Base-by-base conservation (phyloP, 2,113 vertebrate genomes). In the Pardalotus punctatus region DNA sequence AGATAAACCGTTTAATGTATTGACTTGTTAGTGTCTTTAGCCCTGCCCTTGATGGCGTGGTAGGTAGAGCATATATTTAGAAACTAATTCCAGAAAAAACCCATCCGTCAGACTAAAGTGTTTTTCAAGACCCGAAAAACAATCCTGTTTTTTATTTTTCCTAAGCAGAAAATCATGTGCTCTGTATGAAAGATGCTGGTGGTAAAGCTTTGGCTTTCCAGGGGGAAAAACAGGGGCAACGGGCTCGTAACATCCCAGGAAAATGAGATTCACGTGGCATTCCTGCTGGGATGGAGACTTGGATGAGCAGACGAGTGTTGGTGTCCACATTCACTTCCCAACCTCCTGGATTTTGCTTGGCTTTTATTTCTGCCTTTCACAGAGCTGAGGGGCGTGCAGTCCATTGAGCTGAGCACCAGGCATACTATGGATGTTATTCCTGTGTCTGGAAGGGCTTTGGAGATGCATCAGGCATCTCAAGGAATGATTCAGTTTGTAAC, bases 11-110 rank as follows among this genome's bases (percentile, higher is more conserved):
- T 88, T 93, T 94, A 95, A 90, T 71, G 54, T 61, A 76, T 78
- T 57, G 66, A 40, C 66, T 57, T 48, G 66, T 74, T 88, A 81
- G 56, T 56, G 71, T 92, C 84, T 74, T 72, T 35, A 78, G 73
- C 80, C 85, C 56, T 51, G 85, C 70, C 65, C 91, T 86, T 81
- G 61, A 60, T 78, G 65, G 47, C 5, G 1, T 66, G 35, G 60
- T 72, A 90, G 86, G 76, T 92, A 58, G 22, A 58, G 27, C 40
- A 9, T 81, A 86, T 86, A 73, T 87, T 94, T 88, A 76, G 86
- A 78, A 91, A 60, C 69, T 90, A 84, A 91, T 93, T 93, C 64
- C 77, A 90, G 83, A 29, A 84, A 81, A 67, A 93, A 12, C 5
- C 10, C 10, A 57, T 71, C 82, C 28, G 4, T 83, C 77, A 85